phyloP scores from a whole-genome alignment of 2,797 vertebrate species.

The Pseudocheirus occidentalis region DNA sequence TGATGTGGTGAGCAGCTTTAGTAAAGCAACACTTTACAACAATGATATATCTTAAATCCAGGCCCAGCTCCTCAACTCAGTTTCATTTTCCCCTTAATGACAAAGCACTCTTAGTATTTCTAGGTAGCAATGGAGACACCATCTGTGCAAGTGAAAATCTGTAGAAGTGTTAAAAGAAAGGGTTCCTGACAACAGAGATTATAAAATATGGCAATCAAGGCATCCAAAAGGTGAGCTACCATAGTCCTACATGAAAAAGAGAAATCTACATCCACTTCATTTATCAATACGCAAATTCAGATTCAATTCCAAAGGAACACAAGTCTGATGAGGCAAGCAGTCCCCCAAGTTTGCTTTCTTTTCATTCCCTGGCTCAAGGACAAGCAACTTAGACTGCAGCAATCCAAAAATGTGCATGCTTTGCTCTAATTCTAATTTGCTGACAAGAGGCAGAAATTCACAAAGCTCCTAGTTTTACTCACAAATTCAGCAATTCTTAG shows the following conservation, averaged over 20 bases:
- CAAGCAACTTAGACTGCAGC: constrained; percentile 52
- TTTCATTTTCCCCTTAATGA: constrained; percentile 46
- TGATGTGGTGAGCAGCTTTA: not conserved
- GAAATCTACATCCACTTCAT: not conserved
- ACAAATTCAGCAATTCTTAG: not conserved
- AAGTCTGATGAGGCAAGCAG: constrained; percentile 31
- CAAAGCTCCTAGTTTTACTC: constrained; percentile 38
- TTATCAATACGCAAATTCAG: constrained; percentile 42
- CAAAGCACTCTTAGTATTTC: not conserved
- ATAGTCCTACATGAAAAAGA: not conserved
- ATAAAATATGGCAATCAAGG: not conserved
- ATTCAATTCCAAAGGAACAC: constrained; percentile 54
- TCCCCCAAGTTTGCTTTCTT: constrained; percentile 39
- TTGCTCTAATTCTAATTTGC: constrained; percentile 35
- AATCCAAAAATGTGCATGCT: constrained; percentile 28
- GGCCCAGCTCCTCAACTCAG: not conserved
- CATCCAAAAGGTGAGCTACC: not conserved
- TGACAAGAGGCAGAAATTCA: constrained; percentile 31
- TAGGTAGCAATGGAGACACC: not conserved
- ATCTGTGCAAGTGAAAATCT: constrained; percentile 27
- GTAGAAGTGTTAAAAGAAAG: constrained; percentile 38
- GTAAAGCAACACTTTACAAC: not conserved
- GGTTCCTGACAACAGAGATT: not conserved
- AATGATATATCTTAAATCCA: not conserved
- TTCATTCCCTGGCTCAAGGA: constrained; percentile 30